phyloP scores from a whole-genome alignment of 2,113 vertebrate species.

The Phylloscopus trochiloides region DNA sequence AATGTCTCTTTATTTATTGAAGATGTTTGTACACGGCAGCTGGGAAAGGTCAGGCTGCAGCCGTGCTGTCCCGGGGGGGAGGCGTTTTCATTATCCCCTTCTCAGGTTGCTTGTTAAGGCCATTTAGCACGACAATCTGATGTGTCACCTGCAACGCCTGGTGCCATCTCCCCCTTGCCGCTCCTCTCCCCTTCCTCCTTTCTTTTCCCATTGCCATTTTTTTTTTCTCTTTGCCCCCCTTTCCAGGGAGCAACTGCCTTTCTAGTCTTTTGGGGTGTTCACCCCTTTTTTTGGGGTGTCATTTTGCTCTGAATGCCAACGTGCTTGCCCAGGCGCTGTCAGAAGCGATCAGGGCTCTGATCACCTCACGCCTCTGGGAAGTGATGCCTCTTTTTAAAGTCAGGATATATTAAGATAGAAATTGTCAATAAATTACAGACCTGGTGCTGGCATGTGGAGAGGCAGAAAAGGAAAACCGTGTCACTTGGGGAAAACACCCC shows the following conservation, averaged over 20 bases:
- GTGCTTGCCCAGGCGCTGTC: neutral
- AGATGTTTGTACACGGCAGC: conserved; percentile 34
- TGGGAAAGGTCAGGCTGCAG: conserved; percentile 48
- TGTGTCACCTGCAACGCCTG: neutral
- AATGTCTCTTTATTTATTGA: conserved; percentile 56
- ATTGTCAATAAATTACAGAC: conserved; percentile 13
- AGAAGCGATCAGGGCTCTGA: neutral
- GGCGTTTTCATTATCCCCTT: conserved; percentile 41
- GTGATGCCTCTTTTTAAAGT: neutral
- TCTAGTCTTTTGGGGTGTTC: accelerated
- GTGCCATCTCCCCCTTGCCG: neutral
- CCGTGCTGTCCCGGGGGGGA: neutral
- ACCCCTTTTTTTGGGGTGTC: neutral
- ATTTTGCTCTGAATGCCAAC: neutral
- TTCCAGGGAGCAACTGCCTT: neutral
- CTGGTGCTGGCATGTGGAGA: neutral
- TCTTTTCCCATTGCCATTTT: neutral
- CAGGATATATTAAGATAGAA: conserved; percentile 11
- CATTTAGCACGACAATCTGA: neutral
- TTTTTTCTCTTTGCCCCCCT: neutral
- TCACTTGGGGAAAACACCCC: neutral
- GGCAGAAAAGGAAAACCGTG: neutral
- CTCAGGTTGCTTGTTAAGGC: conserved; percentile 35
- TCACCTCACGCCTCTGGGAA: neutral
- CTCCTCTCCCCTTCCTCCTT: neutral